A percentile compares a stretch with the other conserved stretches of the same genome.
Conservation (phyloP, 2,113 vertebrate species). For the Oryzias celebensis region DNA sequence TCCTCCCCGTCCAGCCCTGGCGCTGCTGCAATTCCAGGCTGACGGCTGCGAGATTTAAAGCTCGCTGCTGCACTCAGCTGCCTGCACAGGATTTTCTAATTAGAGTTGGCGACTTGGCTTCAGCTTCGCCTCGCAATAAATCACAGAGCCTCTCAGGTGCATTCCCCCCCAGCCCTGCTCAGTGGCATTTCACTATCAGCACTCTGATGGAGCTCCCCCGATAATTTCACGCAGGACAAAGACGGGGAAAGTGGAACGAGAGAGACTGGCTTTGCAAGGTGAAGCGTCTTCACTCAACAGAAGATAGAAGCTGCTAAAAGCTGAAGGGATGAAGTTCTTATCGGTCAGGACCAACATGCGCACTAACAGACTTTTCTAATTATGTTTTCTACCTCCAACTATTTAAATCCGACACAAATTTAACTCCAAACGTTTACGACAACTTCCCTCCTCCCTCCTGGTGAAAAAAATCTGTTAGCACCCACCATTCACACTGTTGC, state of each 20-base stretch:
- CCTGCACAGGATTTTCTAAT: conserved; percentile 80
- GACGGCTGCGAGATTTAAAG: conserved; percentile 68
- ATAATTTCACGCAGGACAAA: conserved; percentile 52
- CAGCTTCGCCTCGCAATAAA: conserved; percentile 76
- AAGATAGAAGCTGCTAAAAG: no score
- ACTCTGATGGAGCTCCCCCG: conserved; percentile 69
- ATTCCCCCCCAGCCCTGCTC: conserved; percentile 52
- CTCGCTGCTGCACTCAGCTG: conserved; percentile 71
- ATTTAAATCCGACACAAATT: no score
- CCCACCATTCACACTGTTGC: no score
- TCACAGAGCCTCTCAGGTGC: conserved; percentile 78
- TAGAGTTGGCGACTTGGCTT: conserved; percentile 77
- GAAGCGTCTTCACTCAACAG: background rate
- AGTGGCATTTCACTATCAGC: conserved; percentile 74
- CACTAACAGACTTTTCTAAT: no score
- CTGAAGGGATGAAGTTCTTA: no score
- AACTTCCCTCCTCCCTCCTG: no score
- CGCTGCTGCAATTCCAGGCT: conserved; percentile 63
- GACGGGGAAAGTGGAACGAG: conserved; percentile 23
- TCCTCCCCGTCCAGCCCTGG: conserved; percentile 32
- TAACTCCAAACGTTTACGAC: no score
- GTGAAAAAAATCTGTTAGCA: no score
- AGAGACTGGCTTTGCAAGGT: background rate
- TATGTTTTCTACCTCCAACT: no score
- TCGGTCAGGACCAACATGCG: no score